Evolutionary conservation across 1,140 invertebrate genomes (phyloP).

Genomic region (Oedothorax gibbosus): DNA sequence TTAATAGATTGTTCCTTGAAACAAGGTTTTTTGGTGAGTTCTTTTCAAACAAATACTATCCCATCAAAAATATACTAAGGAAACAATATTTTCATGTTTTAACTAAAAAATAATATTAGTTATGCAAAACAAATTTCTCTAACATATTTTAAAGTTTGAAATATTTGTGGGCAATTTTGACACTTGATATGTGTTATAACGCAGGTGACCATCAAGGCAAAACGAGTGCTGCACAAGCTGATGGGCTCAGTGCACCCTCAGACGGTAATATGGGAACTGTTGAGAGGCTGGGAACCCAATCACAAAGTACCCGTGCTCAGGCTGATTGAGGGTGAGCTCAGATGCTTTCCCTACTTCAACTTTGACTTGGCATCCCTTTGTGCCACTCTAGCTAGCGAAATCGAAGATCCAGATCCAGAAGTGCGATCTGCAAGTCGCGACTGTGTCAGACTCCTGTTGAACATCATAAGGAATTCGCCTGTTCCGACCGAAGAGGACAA

Average conservation of each 20-base stretch:
- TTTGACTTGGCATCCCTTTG: conserved; percentile 3
- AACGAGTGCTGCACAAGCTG: not conserved
- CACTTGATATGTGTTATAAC: too few relatives aligned
- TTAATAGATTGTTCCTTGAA: too few relatives aligned
- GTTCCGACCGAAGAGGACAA: not conserved
- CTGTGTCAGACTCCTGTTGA: not conserved
- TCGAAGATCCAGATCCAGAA: not conserved
- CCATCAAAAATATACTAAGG: too few relatives aligned
- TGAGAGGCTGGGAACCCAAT: not conserved
- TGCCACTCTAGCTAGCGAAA: not conserved
- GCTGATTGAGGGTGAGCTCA: not conserved
- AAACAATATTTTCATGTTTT: too few relatives aligned
- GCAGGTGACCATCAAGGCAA: not conserved
- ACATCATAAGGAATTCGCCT: conserved; percentile 5
- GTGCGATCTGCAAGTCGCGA: not conserved
- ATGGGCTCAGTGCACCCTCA: conserved; percentile 36
- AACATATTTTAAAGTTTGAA: too few relatives aligned
- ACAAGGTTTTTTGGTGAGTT: too few relatives aligned
- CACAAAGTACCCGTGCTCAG: not conserved
- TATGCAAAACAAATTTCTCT: too few relatives aligned
- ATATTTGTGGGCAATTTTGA: too few relatives aligned
- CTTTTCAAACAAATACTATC: too few relatives aligned
- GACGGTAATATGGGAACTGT: conserved; percentile 32
- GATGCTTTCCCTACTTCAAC: conserved; percentile 22
- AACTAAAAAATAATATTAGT: too few relatives aligned